Evolutionary conservation across 2,888 invertebrate genomes (phyloP), one percentile per base, ranked within the genome.

Genomic region (Parapristionchus giblindavisi): DNA sequence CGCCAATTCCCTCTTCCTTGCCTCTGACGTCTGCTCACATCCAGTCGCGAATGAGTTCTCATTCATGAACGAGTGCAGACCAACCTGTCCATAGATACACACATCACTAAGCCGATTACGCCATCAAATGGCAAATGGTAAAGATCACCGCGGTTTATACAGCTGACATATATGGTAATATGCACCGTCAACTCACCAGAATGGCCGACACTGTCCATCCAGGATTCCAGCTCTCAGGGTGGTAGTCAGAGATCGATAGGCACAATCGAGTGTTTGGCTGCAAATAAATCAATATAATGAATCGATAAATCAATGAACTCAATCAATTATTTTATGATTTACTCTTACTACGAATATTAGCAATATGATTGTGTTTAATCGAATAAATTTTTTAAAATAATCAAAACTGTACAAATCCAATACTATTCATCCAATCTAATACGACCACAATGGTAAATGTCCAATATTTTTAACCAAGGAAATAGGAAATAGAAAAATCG

Each of bases 191-290:
- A 52, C 68, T 34, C 5, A 79, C 79, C 58, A 99, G 91, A 87
- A 99, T 99, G 0, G 98, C 97, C 0, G 96, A 94, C 61, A 98
- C 97, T 36, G 90, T 90, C 98, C 98, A 99, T 1, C 97, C 95
- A 14, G 99, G 99, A 90, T 99, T 99, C 99, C 99, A 99, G 2
- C 96, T 95, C 88, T 99, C 98, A 0, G 96, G 96, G 89, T 96
- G 96, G 89, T 94, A 96, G 89, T 96, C 96, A 75, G 93, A 93
- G 82, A 93, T 99, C 83, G 96, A 97, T 82, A 99, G 92, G 90
- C 99, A 99, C 78, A 99, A 83, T 75, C 90, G 89, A 78, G 78
- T 80, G 76, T 87, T 88, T 11, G 82, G 80, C 52, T 82, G 75
- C 27, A 60, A 52, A 2, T 2, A 34, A 5, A 54, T 24, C 54